Percentiles rank a stretch among this genome's conserved stretches.
Evolutionary conservation across 2,888 invertebrate genomes (phyloP).

Genomic region (Galeopsomyia nigrocyanea): DNA sequence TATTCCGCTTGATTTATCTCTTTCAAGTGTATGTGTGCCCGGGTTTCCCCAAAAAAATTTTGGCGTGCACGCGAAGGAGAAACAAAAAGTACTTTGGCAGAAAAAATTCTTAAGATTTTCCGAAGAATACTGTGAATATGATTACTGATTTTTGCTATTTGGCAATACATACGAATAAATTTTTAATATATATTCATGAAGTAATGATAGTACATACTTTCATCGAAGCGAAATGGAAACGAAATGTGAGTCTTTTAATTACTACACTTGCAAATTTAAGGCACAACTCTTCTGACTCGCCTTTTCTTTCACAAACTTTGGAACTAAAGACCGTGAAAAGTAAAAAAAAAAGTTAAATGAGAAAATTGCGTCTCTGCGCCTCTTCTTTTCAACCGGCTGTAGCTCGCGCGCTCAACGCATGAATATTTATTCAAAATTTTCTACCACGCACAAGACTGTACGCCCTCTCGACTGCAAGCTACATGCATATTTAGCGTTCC

Average conservation of each 20-base stretch:
- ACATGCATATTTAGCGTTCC: slow-evolving; percentile 46
- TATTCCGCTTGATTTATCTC: neutral
- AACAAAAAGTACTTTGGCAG: too few relatives aligned
- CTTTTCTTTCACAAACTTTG: slow-evolving; percentile 23
- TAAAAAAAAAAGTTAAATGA: slow-evolving; percentile 34
- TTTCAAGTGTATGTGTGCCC: neutral
- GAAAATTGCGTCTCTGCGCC: slow-evolving; percentile 37
- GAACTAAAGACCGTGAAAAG: slow-evolving; percentile 23
- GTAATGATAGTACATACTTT: too few relatives aligned
- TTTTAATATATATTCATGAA: too few relatives aligned
- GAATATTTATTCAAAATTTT: slow-evolving; percentile 53
- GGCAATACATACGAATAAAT: too few relatives aligned
- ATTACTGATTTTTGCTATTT: too few relatives aligned
- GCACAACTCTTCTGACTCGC: slow-evolving; percentile 8
- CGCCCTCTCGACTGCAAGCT: slow-evolving; percentile 12
- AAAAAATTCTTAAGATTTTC: too few relatives aligned
- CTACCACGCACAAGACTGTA: slow-evolving; percentile 39
- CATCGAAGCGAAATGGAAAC: neutral
- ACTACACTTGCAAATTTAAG: slow-evolving; percentile 42
- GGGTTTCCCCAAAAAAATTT: too few relatives aligned
- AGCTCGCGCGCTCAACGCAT: slow-evolving; percentile 42
- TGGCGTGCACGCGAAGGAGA: too few relatives aligned
- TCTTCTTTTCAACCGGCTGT: slow-evolving; percentile 26
- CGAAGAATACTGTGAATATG: too few relatives aligned
- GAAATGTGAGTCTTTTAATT: slow-evolving; percentile 25